Evolutionary conservation across 2,888 invertebrate genomes (phyloP).

Genomic region (Hartigia nigra): DNA sequence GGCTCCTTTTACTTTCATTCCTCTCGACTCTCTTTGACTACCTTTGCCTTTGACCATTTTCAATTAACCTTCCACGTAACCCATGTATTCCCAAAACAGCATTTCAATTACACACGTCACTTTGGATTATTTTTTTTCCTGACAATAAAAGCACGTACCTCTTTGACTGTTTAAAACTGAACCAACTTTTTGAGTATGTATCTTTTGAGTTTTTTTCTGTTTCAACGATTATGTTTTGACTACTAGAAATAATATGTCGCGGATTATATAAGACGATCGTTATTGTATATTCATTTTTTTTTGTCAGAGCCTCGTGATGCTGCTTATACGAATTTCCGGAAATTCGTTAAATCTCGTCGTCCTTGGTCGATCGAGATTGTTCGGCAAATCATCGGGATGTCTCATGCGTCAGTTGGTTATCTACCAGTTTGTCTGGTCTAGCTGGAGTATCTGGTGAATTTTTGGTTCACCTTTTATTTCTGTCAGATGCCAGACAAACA

Average conservation of each 20-base stretch:
- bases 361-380: neutral
- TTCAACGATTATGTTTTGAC: neutral
- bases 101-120: neutral
- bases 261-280: neutral
- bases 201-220: neutral
- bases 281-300: neutral
- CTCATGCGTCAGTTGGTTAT: neutral
- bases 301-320: neutral
- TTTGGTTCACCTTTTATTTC: neutral
- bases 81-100: neutral
- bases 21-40: neutral
- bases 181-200: neutral
- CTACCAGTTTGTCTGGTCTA: neutral
- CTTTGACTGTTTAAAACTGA: neutral
- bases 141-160: neutral
- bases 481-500: neutral
- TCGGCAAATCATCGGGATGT: neutral
- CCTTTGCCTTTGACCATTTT: neutral
- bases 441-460: neutral
- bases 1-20: conserved; percentile 9
- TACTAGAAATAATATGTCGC: neutral
- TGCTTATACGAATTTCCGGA: neutral
- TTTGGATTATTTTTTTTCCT: neutral
- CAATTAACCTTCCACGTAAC: neutral
- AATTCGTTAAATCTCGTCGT: neutral